phyloP scores from a whole-genome alignment of 2,888 invertebrate genomes.

The Leptinotarsa juncta region DNA sequence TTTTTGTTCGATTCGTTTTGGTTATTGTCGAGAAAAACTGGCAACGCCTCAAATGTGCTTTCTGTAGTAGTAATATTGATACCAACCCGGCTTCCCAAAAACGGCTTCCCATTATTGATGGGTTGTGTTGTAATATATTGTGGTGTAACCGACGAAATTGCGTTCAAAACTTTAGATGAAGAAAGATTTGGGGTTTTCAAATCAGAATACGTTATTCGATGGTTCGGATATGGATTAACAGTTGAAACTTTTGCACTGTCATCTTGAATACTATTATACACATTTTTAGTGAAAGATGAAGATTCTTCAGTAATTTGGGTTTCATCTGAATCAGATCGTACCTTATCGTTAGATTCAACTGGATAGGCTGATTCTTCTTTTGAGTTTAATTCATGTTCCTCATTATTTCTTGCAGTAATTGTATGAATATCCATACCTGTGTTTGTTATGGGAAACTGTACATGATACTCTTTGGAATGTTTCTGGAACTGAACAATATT shows the following conservation, averaged over 20 bases:
- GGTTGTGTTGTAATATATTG: constrained; percentile 60
- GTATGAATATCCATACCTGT: constrained; percentile 16
- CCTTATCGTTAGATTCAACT: not conserved
- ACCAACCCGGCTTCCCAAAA: constrained; percentile 58
- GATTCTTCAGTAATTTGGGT: constrained; percentile 81
- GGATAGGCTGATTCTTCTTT: not conserved
- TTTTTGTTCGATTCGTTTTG: not conserved
- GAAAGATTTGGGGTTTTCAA: constrained; percentile 53
- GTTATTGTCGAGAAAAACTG: not conserved
- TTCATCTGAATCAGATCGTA: constrained; percentile 60
- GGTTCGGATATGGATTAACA: constrained; percentile 60
- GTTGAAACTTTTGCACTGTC: constrained; percentile 33
- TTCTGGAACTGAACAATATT: not conserved
- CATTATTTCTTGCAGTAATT: constrained; percentile 9
- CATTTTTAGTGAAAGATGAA: constrained; percentile 76
- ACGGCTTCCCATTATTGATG: constrained; percentile 61
- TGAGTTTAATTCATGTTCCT: not conserved
- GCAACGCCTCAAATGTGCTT: not conserved
- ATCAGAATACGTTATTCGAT: constrained; percentile 61
- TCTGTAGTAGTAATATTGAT: constrained; percentile 40
- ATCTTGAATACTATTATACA: constrained; percentile 53
- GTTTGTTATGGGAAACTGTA: constrained; percentile 40
- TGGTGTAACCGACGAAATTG: constrained; percentile 58
- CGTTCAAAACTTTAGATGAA: constrained; percentile 45
- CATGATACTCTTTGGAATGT: constrained; percentile 55